These are phyloP conservation scores for Podiceps cristatus DNA, from an alignment of 2,113 vertebrate genomes.

Conservation along the genomic window DNA sequence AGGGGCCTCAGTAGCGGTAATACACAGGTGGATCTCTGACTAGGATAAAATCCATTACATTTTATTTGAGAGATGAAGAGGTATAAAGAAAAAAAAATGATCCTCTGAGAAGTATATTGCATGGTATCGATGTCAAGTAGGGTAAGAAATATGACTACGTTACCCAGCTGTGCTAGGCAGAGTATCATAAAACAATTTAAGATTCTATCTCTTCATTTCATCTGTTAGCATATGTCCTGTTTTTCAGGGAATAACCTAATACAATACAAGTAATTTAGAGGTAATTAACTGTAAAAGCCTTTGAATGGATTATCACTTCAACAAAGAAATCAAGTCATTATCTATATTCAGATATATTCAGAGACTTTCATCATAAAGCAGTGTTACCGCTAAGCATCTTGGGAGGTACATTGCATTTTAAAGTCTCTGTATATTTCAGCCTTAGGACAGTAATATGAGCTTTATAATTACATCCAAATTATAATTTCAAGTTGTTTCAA, in stretches of 20 bases:
- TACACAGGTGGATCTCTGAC: background rate
- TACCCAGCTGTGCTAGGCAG: background rate
- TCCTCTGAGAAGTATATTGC: background rate
- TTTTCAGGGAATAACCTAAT: slow-evolving; percentile 35
- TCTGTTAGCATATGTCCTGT: background rate
- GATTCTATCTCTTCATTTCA: background rate
- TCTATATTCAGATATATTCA: background rate
- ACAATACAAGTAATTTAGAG: background rate
- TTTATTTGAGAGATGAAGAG: background rate
- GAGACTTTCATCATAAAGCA: background rate
- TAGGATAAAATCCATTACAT: background rate
- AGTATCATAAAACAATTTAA: background rate
- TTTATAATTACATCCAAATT: background rate
- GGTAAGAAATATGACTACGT: slow-evolving; percentile 12
- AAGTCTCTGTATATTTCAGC: background rate
- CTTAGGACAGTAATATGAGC: background rate
- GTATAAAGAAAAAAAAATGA: background rate
- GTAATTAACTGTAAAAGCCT: slow-evolving; percentile 22
- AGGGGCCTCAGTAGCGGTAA: background rate
- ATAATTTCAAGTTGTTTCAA: background rate
- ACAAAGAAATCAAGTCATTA: slow-evolving; percentile 6
- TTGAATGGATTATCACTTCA: slow-evolving; percentile 15
- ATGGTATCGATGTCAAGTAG: slow-evolving; percentile 2
- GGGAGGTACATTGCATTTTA: background rate
- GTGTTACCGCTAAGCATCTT: background rate